Conservation (phyloP, 1,140 invertebrate genomes). For the Sitobion miscanthi region DNA sequence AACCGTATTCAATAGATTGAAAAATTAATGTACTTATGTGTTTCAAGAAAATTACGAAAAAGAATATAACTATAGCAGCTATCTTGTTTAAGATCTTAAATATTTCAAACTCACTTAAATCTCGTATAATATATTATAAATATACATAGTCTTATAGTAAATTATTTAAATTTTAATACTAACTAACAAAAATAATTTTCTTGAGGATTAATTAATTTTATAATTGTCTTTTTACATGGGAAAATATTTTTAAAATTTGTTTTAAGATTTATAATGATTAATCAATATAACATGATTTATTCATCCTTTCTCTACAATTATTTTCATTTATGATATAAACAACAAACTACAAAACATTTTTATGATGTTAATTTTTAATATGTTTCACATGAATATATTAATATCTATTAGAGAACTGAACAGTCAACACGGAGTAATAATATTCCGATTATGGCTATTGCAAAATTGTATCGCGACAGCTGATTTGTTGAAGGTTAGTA, state of each 20-base stretch:
- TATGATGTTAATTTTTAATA: not conserved
- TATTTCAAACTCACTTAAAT: not conserved
- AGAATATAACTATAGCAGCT: not conserved
- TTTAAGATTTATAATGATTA: not conserved
- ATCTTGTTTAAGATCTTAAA: not conserved
- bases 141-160: not conserved
- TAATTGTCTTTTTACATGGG: not conserved
- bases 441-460: not conserved
- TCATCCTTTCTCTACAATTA: not conserved
- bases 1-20: not conserved
- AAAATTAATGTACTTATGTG: not conserved
- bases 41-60: not conserved
- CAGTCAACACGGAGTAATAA: not conserved
- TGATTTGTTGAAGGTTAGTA: not conserved
- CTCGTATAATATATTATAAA: not conserved
- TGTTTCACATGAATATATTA: not conserved
- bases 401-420: not conserved
- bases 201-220: not conserved
- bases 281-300: not conserved
- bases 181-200: not conserved
- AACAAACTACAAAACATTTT: not conserved
- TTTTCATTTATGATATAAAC: not conserved
- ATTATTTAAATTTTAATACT: constrained; percentile 11
- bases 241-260: not conserved
- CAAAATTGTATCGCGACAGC: not conserved